These are phyloP conservation scores for Micromesistius poutassou DNA, from an alignment of 2,797 vertebrate species.

Conservation along the genomic window DNA sequence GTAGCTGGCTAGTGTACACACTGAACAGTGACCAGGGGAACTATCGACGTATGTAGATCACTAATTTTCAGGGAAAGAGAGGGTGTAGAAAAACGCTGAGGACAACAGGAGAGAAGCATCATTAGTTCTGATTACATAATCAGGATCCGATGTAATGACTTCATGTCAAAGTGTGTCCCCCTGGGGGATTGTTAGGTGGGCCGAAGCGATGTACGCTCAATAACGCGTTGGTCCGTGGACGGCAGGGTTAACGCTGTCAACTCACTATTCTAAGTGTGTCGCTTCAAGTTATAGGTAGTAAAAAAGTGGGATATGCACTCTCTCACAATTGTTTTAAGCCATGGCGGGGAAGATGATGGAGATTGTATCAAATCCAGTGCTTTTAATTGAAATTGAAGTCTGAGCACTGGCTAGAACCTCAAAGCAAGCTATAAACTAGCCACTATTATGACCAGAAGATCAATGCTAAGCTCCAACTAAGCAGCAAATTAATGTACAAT, in stretches of 20 bases:
- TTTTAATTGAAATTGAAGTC: background rate
- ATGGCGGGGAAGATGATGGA: background rate
- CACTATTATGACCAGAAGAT: conserved; percentile 44
- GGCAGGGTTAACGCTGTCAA: background rate
- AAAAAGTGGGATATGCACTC: background rate
- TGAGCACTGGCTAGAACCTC: background rate
- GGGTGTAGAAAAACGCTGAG: conserved; percentile 1
- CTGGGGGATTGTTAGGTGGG: conserved; percentile 16
- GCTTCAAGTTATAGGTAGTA: background rate
- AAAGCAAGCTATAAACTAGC: conserved; percentile 23
- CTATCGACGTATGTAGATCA: conserved; percentile 26
- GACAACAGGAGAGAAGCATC: conserved; percentile 23
- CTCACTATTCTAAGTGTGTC: background rate
- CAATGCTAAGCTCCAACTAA: conserved; percentile 63
- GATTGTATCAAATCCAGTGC: background rate
- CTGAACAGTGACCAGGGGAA: background rate
- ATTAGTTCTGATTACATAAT: conserved; percentile 57
- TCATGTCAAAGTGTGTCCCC: conserved; percentile 36
- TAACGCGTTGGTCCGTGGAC: conserved; percentile 23
- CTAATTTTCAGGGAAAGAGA: conserved; percentile 26
- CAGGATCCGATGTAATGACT: conserved; percentile 41
- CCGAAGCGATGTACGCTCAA: conserved; percentile 20
- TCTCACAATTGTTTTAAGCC: background rate
- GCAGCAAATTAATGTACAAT: conserved; percentile 63
- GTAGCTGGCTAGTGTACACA: background rate